Conservation (phyloP, 1,140 invertebrate genomes). For the Thrips palmi region DNA sequence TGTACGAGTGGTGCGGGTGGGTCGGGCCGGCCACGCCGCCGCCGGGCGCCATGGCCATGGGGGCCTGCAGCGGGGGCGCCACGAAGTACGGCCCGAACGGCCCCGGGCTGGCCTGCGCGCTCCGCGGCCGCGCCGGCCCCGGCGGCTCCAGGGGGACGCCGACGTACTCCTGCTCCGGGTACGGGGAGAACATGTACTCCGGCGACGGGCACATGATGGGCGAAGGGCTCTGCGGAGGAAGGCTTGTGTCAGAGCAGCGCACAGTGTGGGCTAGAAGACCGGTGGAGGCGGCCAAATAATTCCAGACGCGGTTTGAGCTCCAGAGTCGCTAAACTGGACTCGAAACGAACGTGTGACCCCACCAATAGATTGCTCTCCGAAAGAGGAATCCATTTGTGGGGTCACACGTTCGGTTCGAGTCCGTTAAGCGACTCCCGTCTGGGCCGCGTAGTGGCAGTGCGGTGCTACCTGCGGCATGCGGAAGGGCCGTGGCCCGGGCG, state of each 20-base stretch:
- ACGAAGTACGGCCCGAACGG: conserved; percentile 24
- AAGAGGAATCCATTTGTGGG: conserved; percentile 12
- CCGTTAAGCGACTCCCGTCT: conserved; percentile 14
- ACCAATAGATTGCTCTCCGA: conserved; percentile 21
- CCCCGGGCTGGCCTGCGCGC: conserved; percentile 13
- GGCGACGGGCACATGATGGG: conserved; percentile 35
- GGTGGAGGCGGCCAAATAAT: conserved; percentile 13
- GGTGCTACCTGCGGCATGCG: conserved; percentile 22
- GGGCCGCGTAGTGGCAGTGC: not conserved
- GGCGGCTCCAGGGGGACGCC: conserved; percentile 48
- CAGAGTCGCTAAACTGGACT: conserved; percentile 16
- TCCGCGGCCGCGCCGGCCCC: conserved; percentile 27
- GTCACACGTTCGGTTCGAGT: conserved; percentile 4
- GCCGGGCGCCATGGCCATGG: conserved; percentile 10
- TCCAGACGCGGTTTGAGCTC: conserved; percentile 19
- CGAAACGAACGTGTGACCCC: conserved; percentile 17
- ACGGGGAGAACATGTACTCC: conserved; percentile 42
- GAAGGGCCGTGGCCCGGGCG: conserved; percentile 24
- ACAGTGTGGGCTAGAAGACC: not conserved
- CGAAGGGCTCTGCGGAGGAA: conserved; percentile 26
- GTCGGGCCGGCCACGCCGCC: conserved; percentile 11
- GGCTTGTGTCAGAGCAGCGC: conserved; percentile 22
- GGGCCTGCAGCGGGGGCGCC: conserved; percentile 9
- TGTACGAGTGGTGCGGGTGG: conserved; percentile 11
- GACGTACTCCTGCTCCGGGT: conserved; percentile 29